Base-by-base conservation (phyloP, 2,888 invertebrate species). In the Sclerodermus sp. region DNA sequence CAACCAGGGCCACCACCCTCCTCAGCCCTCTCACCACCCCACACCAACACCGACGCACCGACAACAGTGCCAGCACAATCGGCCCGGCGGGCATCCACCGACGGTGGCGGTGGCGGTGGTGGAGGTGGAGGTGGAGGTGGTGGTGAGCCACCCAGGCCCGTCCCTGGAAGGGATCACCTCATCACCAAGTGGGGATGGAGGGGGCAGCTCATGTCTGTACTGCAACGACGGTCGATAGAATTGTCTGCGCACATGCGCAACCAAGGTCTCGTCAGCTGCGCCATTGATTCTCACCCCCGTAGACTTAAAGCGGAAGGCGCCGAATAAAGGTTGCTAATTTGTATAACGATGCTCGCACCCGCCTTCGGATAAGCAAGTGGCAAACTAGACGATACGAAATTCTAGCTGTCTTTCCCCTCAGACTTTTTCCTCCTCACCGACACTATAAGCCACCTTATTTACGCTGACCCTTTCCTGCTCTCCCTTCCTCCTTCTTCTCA, bases 181-280 rank as follows among this genome's bases (percentile, higher is more conserved):
- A 55, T 51, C 51, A 54, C 45, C 49, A 50, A 34, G 47, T 56
- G 49, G 54, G 53, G 55, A 59, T 63, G 62, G 68, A 71, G 71
- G 72, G 70, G 73, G 75, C 68, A 74, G 73, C 55, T 67, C 63
- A 67, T 68, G 75, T 72, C 72, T 73, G 70, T 67, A 67, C 70
- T 69, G 70, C 73, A 71, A 66, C 53, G 42, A 62, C 75, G 77
- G 74, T 77, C 77, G 77, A 77, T 77, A 77, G 73, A 73, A 72
- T 74, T 66, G 77, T 77, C 77, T 77, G 75, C 70, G 76, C 76
- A 70, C 74, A 66, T 68, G 77, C 77, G 77, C 69, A 64, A 51
- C 62, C 49, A 57, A 55, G 60, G 44, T 45, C 67, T 66, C 70
- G 76, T 77, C 77, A 77, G 77, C 77, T 77, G 77, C 77, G 76